Base-by-base conservation (phyloP, 1,140 invertebrate genomes). In the Pseudomyrmex sp. region DNA sequence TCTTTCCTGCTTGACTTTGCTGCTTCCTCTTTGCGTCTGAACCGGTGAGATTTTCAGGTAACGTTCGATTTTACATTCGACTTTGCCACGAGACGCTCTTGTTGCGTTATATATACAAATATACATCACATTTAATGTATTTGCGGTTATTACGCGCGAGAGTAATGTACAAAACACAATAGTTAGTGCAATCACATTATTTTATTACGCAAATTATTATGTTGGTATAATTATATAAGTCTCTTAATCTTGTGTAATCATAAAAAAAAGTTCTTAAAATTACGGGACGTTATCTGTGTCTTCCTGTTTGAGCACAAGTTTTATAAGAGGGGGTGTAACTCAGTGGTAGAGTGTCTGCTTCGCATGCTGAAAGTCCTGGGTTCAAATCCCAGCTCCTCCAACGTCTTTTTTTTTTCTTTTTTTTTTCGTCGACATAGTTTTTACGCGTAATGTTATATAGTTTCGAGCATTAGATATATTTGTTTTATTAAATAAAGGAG, bases 301-400 rank as follows among this genome's bases (percentile, higher is more conserved):
- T 15, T 13, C 2, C 5, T 35, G 18, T 20, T 69, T 52, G 9
- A 75, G 54, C 0, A 0, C 0, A 0, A 0, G 10, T 2, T 15
- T 20, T 13, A 8, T 8, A 88, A 76, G n/a, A 52, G 95, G 95
- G 95, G 95, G 93, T 95, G 94, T 95, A 95, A 95, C 95, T 95
- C 95, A 95, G 95, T 95, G 95, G 95, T 95, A 95, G 95, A 95
- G 95, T 95, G 95, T 95, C 95, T 94, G 95, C 95, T 95, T 95
- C 95, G 95, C 95, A 95, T 95, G 95, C 94, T 93, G 95, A 95
- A 95, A 95, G 94, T 95, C 95, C 94, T 95, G 95, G 95, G 95
- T 95, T 95, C 95, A 95, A 95, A 95, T 95, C 95, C 95, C 95
- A 95, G 94, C 94, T 94, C 94, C 94, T 95, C 95, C 95, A 95